phyloP scores from a whole-genome alignment of 1,140 invertebrate genomes.

The Apis cerana region DNA sequence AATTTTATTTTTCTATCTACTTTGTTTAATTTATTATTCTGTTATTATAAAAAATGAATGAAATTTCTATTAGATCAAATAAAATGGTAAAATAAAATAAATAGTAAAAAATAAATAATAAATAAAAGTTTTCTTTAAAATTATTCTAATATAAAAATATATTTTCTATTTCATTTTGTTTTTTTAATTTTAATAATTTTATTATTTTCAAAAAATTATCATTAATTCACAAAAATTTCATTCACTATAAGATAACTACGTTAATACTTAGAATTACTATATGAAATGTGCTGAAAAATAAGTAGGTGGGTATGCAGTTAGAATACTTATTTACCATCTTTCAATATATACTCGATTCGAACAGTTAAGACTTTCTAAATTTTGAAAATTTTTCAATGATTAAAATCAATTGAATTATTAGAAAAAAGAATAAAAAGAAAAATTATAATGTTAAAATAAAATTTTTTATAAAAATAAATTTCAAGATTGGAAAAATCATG shows the following conservation, averaged over 20 bases:
- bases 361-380: not conserved
- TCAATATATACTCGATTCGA: not conserved
- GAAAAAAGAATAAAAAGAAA: not conserved
- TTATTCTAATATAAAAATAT: not conserved
- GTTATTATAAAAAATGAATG: no score
- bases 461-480: not conserved
- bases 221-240: not conserved
- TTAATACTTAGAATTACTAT: constrained; percentile 1
- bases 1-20: not conserved
- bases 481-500: not conserved
- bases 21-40: not conserved
- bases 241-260: not conserved
- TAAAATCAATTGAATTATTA: no score
- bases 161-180: not conserved
- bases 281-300: constrained; percentile 49
- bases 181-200: not conserved
- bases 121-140: no score
- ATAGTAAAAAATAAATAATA: no score
- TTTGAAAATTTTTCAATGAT: not conserved
- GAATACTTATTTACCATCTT: constrained; percentile 15
- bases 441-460: not conserved
- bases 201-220: not conserved
- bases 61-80: no score
- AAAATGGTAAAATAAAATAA: no score
- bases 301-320: constrained; percentile 29